phyloP scores from a whole-genome alignment of 2,797 vertebrate genomes.

The Garrulus glandarius region DNA sequence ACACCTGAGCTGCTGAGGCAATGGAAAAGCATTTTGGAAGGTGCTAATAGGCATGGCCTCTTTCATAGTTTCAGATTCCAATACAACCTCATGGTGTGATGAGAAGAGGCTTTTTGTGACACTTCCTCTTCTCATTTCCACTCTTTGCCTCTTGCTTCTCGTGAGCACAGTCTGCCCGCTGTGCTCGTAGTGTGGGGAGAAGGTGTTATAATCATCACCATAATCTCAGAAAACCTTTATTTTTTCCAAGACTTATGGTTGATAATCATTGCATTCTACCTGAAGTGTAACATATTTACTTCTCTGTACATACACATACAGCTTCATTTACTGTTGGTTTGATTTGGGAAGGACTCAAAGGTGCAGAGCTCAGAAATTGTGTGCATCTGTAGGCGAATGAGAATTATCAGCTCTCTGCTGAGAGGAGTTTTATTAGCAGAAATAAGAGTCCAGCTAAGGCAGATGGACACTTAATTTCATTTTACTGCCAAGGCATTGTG shows the following conservation, averaged over 20 bases:
- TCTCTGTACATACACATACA: neutral
- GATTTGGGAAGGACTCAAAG: neutral
- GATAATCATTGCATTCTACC: neutral
- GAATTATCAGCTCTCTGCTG: constrained; percentile 14
- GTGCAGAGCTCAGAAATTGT: neutral
- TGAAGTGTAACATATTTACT: neutral
- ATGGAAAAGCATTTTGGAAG: neutral
- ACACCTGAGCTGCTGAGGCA: neutral
- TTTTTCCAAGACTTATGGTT: neutral
- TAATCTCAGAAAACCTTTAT: neutral
- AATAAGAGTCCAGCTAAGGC: neutral
- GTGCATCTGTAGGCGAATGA: neutral
- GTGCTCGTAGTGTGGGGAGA: neutral
- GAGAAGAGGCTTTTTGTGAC: neutral
- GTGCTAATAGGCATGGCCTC: neutral
- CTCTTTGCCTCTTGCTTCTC: neutral
- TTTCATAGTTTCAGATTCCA: neutral
- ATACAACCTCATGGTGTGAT: neutral
- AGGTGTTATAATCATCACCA: neutral
- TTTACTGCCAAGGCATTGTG: constrained; percentile 7
- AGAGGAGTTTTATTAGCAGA: constrained; percentile 1
- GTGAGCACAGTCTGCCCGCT: rapidly evolving
- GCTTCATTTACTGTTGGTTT: neutral
- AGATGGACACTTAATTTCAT: constrained; percentile 39
- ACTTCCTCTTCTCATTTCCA: neutral